Percentiles rank a stretch among this genome's conserved stretches.
phyloP scores from a whole-genome alignment of 1,140 invertebrate species.

The Cepaea nemoralis region DNA sequence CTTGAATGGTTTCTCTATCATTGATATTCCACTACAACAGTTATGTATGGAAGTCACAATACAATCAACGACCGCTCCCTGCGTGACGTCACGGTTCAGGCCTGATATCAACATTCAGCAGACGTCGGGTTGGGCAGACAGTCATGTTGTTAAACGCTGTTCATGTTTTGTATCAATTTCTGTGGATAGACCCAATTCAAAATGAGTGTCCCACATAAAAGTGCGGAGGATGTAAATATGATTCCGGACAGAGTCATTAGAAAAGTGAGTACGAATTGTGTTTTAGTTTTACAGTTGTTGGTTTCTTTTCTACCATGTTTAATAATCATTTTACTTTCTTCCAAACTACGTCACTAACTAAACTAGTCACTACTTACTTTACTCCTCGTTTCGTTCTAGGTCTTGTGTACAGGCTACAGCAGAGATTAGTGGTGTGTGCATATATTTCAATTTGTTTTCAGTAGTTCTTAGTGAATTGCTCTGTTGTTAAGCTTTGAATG shows the following conservation, averaged over 20 bases:
- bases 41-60: neutral
- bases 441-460: too few relatives aligned
- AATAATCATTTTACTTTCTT: too few relatives aligned
- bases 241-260: conserved; percentile 4
- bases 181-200: neutral
- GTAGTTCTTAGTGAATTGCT: too few relatives aligned
- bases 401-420: too few relatives aligned
- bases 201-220: neutral
- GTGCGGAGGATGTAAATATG: neutral
- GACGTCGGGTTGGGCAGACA: neutral
- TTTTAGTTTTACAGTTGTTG: too few relatives aligned
- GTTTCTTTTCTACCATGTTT: too few relatives aligned
- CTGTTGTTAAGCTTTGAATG: too few relatives aligned
- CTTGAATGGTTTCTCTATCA: too few relatives aligned
- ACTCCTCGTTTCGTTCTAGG: too few relatives aligned
- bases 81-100: conserved; percentile 1
- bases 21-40: neutral
- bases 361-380: too few relatives aligned
- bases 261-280: neutral
- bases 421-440: too few relatives aligned
- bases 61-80: neutral
- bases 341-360: too few relatives aligned
- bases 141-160: neutral
- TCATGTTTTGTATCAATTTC: conserved; percentile 1
- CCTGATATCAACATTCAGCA: neutral